Evolutionary conservation across 2,113 vertebrate species (phyloP), one percentile per base, ranked within the genome.

Genomic region (Actenoides hombroni): DNA sequence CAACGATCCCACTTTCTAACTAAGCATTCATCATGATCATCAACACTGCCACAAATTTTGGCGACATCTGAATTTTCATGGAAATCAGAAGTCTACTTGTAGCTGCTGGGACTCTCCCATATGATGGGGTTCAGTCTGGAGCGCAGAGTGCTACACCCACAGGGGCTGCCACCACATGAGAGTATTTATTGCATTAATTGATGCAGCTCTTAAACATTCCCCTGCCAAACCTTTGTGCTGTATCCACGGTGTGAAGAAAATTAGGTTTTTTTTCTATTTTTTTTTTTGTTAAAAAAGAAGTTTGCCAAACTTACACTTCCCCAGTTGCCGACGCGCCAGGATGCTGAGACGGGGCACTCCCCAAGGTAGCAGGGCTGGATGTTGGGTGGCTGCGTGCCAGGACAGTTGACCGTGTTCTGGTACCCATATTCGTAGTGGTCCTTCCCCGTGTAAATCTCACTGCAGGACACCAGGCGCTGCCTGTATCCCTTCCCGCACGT

Each of bases 321-420:
- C 99, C 99, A 99, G 97, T 98, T 98, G 97, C 99, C 98, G 7
- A 98, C 98, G 56, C 99, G 99, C 99, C 99, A 99, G 84, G 98
- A 97, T 5, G 97, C 98, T 0, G 92, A 97, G 33, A 97, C 85
- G 0, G 98, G 98, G 92, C 99, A 99, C 24, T 98, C 98, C 13
- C 94, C 97, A 39, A 98, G 96, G 96, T 98, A 98, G 98, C 99
- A 99, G 67, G 98, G 97, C 90, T 98, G 98, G 97, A 98, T 97
- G 88, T 98, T 99, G 95, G 98, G 98, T 2, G 99, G 99, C 69
- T 99, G 99, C 0, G 98, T 98, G 86, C 99, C 99, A 0, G 99
- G 99, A 83, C 99, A 99, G 98, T 98, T 98, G 94, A 98, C 97
- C 4, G 97, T 95, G 77, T 98, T 98, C 96, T 99, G 99, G 98